Conservation (phyloP, 2,797 vertebrate species). For the Tapera naevia region DNA sequence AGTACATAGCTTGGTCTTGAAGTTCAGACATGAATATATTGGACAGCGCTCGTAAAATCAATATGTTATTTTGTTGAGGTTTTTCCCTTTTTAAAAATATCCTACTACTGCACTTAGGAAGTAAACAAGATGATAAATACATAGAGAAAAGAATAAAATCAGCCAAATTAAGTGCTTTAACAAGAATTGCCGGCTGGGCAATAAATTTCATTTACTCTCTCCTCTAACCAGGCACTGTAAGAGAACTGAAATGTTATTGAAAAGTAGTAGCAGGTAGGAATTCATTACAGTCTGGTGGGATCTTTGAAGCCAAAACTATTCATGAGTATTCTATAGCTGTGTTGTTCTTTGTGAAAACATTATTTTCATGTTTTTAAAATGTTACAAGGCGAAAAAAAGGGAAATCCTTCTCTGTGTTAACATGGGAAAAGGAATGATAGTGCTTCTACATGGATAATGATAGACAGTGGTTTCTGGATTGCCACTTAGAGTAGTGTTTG, state of each 20-base stretch:
- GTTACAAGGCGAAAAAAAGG: background rate
- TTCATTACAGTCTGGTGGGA: background rate
- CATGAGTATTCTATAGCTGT: background rate
- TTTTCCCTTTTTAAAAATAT: background rate
- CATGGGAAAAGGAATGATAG: background rate
- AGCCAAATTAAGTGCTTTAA: background rate
- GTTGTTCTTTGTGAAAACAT: background rate
- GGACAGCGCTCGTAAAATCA: background rate
- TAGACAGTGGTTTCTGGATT: background rate
- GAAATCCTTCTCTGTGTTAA: background rate
- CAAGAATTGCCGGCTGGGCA: background rate
- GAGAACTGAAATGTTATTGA: background rate
- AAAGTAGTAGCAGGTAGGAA: background rate
- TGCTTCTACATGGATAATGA: background rate
- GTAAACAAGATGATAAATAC: background rate
- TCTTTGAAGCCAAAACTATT: background rate
- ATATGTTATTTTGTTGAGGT: too few species aligned
- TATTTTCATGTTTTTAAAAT: background rate
- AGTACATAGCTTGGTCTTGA: background rate
- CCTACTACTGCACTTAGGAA: background rate
- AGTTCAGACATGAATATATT: background rate
- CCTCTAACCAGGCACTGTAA: background rate
- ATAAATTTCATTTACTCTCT: background rate
- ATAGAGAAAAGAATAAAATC: background rate
- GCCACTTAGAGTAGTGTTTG: background rate